These are phyloP conservation scores for Gobiocypris rarus DNA, from an alignment of 2,113 vertebrate genomes.

Conservation along the genomic window DNA sequence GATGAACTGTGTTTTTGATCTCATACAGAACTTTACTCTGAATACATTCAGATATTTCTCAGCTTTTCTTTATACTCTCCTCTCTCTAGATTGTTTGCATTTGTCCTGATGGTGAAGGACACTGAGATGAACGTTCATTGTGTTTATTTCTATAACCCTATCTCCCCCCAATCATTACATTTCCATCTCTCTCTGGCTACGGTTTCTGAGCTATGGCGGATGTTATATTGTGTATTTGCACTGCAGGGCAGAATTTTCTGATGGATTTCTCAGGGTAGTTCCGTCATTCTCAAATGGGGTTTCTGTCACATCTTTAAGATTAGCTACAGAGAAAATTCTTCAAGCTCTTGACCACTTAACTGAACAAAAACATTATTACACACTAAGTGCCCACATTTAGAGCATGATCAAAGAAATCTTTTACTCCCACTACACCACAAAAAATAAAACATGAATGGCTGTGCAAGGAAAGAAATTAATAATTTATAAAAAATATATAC, in stretches of 20 bases:
- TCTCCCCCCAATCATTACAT: neutral
- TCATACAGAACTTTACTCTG: neutral
- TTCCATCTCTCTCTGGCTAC: neutral
- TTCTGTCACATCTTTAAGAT: slow-evolving; percentile 20
- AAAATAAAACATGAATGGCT: neutral
- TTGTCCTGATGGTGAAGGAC: neutral
- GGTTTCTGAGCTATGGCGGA: slow-evolving; percentile 6
- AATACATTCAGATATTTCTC: neutral
- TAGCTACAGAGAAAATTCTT: neutral
- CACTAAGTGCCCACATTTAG: neutral
- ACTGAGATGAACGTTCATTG: neutral
- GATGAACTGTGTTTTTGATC: neutral
- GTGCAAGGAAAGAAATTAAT: neutral
- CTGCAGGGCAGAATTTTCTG: slow-evolving; percentile 20
- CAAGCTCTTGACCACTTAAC: slow-evolving; percentile 1
- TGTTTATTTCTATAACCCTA: slow-evolving; percentile 4
- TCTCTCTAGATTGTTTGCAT: neutral
- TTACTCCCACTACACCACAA: neutral
- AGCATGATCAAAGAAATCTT: slow-evolving; percentile 10
- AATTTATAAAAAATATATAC: slow-evolving; percentile 12
- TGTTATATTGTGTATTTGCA: slow-evolving; percentile 7
- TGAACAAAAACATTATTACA: slow-evolving; percentile 12
- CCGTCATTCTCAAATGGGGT: slow-evolving; percentile 20
- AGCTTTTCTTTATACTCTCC: neutral
- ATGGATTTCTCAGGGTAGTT: slow-evolving; percentile 29